Evolutionary conservation across 2,797 vertebrate species (phyloP).

Genomic region (Alca torda): DNA sequence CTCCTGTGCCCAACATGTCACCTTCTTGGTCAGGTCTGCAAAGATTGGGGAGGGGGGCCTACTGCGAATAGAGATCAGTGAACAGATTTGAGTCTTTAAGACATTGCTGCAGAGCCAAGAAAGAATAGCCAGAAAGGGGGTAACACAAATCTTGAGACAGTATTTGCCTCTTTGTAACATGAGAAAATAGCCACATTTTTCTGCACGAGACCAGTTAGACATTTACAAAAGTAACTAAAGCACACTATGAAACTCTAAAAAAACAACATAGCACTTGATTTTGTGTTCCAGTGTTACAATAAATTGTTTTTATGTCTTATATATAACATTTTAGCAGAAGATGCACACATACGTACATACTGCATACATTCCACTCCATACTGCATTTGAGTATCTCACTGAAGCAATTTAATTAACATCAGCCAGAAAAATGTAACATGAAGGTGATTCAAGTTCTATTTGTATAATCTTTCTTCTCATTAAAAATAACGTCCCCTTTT

Average conservation of each 20-base stretch:
- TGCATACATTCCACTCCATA: not conserved
- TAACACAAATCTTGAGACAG: not conserved
- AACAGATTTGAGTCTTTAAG: not conserved
- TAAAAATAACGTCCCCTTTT: not conserved
- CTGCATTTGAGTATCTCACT: not conserved
- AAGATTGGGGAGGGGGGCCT: not conserved
- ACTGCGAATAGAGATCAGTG: not conserved
- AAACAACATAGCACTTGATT: not conserved
- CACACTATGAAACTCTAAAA: not conserved
- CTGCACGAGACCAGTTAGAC: not conserved
- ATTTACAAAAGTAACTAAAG: not conserved
- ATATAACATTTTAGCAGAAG: not conserved
- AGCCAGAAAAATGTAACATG: slow-evolving; percentile 18
- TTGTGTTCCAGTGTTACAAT: not conserved
- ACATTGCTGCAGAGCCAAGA: not conserved
- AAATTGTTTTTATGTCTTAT: not conserved
- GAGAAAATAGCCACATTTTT: not conserved
- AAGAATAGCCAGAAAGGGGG: not conserved
- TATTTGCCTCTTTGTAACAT: not conserved
- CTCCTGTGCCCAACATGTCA: not conserved
- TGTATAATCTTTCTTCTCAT: not conserved
- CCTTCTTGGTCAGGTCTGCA: not conserved
- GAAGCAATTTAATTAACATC: slow-evolving; percentile 32
- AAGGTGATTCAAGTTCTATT: not conserved
- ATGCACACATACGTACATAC: not conserved